phyloP scores from a whole-genome alignment of 2,113 vertebrate genomes.

The Epinephelus lanceolatus region DNA sequence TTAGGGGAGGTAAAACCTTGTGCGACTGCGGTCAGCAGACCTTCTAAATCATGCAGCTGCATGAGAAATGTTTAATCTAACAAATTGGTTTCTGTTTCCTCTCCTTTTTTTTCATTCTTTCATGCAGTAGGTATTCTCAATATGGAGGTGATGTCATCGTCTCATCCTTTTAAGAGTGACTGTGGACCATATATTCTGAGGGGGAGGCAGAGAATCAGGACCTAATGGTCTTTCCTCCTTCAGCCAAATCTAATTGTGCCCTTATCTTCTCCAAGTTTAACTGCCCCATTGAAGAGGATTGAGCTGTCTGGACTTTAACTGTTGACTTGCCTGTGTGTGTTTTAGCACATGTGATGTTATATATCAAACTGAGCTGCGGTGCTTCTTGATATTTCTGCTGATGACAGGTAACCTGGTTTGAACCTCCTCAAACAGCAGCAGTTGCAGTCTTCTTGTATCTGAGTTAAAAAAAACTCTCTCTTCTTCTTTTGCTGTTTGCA shows the following conservation, averaged over 20 bases:
- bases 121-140: constrained; percentile 74
- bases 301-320: constrained; percentile 60
- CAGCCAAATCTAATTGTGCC: constrained; percentile 79
- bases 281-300: constrained; percentile 48
- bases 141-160: constrained; percentile 82
- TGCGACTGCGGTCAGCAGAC: constrained; percentile 75
- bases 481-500: constrained; percentile 54
- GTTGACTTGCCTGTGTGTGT: constrained; percentile 48
- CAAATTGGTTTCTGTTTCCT: constrained; percentile 85
- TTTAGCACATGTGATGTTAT: constrained; percentile 28
- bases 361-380: constrained; percentile 14
- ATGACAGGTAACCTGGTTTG: constrained; percentile 32
- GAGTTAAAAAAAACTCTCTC: constrained; percentile 55
- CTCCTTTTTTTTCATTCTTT: constrained; percentile 73
- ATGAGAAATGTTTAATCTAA: constrained; percentile 85
- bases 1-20: constrained; percentile 79
- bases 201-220: constrained; percentile 68
- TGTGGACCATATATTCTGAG: constrained; percentile 73
- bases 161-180: constrained; percentile 83
- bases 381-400: background rate
- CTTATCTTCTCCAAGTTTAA: constrained; percentile 74
- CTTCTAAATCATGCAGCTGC: constrained; percentile 81
- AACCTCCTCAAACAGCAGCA: constrained; percentile 25
- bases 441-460: constrained; percentile 17
- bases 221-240: constrained; percentile 67